These are phyloP conservation scores for Macrophya alboannulata DNA, from an alignment of 2,888 invertebrate genomes.

Conservation along the genomic window DNA sequence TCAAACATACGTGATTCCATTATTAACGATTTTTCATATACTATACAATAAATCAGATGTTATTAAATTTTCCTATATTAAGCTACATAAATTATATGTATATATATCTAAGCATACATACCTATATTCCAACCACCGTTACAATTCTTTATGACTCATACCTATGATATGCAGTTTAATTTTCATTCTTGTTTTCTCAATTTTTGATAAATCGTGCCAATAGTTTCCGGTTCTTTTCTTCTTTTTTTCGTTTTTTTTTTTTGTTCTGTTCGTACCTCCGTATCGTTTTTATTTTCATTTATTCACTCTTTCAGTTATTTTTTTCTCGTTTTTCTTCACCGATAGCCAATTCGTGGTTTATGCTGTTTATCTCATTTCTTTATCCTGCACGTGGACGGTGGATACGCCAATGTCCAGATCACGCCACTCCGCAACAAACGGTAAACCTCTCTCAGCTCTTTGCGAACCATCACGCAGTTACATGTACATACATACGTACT, in stretches of 20 bases:
- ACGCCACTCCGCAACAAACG: slow-evolving; percentile 45
- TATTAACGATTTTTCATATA: not conserved
- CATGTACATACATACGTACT: not conserved
- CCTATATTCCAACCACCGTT: not conserved
- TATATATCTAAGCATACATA: not conserved
- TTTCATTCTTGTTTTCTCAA: not conserved
- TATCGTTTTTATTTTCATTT: too few species aligned
- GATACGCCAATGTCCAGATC: slow-evolving; percentile 43
- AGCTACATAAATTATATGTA: not conserved
- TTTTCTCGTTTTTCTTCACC: not conserved
- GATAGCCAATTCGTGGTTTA: not conserved
- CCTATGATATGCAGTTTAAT: not conserved
- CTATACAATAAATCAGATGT: not conserved
- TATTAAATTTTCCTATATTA: not conserved
- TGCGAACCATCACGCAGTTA: not conserved
- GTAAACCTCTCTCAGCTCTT: slow-evolving; percentile 45
- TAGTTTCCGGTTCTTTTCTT: not conserved
- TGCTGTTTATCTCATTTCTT: not conserved
- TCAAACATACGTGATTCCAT: not conserved
- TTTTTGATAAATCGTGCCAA: not conserved
- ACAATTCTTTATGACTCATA: not conserved
- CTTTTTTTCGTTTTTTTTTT: not conserved
- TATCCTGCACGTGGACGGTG: not conserved
- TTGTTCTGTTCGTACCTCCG: too few species aligned
- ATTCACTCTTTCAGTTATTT: too few species aligned